Evolutionary conservation across 2,888 invertebrate genomes (phyloP).

Genomic region (Drosophila eohydei): DNA sequence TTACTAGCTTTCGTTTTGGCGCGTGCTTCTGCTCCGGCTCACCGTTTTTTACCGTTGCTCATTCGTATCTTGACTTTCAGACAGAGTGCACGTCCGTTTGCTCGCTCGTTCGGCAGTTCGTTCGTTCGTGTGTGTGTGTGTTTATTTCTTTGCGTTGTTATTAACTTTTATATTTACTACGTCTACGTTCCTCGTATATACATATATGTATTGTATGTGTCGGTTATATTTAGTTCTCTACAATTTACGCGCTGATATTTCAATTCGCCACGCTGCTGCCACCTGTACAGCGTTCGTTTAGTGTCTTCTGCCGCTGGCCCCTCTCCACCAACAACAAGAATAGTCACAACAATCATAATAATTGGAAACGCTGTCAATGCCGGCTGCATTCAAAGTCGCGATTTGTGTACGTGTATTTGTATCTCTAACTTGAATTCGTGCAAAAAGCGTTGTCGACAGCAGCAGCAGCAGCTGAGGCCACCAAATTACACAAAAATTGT

Average conservation of each 20-base stretch:
- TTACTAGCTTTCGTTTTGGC: slow-evolving; percentile 68
- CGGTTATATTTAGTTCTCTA: slow-evolving; percentile 49
- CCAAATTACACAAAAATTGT: slow-evolving; percentile 38
- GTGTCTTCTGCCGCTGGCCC: slow-evolving; percentile 14
- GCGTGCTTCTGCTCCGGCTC: slow-evolving; percentile 57
- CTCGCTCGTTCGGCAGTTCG: slow-evolving; percentile 28
- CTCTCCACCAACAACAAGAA: slow-evolving; percentile 14
- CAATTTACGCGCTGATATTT: slow-evolving; percentile 53
- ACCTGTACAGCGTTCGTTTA: slow-evolving; percentile 46
- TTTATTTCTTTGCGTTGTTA: slow-evolving; percentile 73
- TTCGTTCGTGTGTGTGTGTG: slow-evolving; percentile 49
- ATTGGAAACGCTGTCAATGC: slow-evolving; percentile 63
- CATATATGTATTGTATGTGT: slow-evolving; percentile 18
- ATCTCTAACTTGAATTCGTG: slow-evolving; percentile 45
- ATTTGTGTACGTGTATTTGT: slow-evolving; percentile 44
- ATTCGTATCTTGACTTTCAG: slow-evolving; percentile 74
- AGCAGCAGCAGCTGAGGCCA: slow-evolving; percentile 7
- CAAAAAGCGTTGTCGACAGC: slow-evolving; percentile 19
- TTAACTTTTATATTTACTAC: slow-evolving; percentile 70
- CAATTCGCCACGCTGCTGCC: slow-evolving; percentile 60
- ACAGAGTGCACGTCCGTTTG: slow-evolving; percentile 68
- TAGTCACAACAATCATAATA: slow-evolving; percentile 35
- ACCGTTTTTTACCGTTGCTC: slow-evolving; percentile 64
- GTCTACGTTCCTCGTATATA: slow-evolving; percentile 34
- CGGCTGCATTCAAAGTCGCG: slow-evolving; percentile 56